A percentile compares a stretch with the other conserved stretches of the same genome.
Evolutionary conservation across 1,140 invertebrate species (phyloP).

Genomic region (Halyomorpha halys): DNA sequence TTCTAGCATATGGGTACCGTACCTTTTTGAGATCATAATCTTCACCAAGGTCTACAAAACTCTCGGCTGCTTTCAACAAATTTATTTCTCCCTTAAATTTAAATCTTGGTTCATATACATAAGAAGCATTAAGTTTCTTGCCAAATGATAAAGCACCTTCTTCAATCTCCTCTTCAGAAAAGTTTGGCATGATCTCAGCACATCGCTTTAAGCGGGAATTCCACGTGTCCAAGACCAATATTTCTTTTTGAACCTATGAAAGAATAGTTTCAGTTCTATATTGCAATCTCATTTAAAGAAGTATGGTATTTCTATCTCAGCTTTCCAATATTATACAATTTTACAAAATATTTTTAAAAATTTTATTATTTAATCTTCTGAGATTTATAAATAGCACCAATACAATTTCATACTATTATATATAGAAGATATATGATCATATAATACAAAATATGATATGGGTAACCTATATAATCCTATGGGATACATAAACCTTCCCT

Average conservation of each 20-base stretch:
- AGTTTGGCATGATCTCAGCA: conserved; percentile 49
- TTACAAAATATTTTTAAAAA: too few relatives aligned
- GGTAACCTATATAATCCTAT: too few relatives aligned
- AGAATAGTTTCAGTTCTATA: too few relatives aligned
- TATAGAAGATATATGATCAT: too few relatives aligned
- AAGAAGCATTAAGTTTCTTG: conserved; percentile 57
- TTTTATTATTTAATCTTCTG: too few relatives aligned
- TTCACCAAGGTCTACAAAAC: conserved; percentile 55
- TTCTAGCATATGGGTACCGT: conserved; percentile 29
- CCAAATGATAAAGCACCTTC: conserved; percentile 47
- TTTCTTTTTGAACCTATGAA: conserved; percentile 42
- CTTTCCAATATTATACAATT: too few relatives aligned
- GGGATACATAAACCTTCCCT: too few relatives aligned
- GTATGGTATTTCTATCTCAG: too few relatives aligned
- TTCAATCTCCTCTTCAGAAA: conserved; percentile 9
- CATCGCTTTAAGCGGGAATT: conserved; percentile 39
- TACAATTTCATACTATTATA: too few relatives aligned
- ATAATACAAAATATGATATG: too few relatives aligned
- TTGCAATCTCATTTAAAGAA: too few relatives aligned
- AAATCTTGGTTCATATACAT: conserved; percentile 55
- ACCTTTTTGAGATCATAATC: conserved; percentile 74
- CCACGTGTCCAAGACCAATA: conserved; percentile 43
- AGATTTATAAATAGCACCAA: too few relatives aligned
- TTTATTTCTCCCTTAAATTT: conserved; percentile 58
- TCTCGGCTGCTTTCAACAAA: conserved; percentile 70